Conservation (phyloP, 2,113 vertebrate genomes). For the Dissostichus mawsoni region DNA sequence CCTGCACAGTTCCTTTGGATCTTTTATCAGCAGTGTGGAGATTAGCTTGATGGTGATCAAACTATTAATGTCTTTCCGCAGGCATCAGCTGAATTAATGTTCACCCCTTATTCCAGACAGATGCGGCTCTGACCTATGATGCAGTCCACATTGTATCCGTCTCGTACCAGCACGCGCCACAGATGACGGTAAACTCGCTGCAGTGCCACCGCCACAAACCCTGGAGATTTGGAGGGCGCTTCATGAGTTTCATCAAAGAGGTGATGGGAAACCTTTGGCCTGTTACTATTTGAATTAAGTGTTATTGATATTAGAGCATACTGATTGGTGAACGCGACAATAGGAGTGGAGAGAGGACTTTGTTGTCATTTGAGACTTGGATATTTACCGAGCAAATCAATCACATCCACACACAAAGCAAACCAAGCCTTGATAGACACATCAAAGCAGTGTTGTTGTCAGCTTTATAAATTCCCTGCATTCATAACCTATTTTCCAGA, state of each 20-base stretch:
- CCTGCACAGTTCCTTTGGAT: not conserved
- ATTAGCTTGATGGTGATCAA: not conserved
- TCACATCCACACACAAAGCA: conserved; percentile 52
- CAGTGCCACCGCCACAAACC: conserved; percentile 99
- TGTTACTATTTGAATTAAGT: conserved; percentile 36
- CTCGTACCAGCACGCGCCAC: conserved; percentile 96
- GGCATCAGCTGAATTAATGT: conserved; percentile 75
- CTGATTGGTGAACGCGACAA: conserved; percentile 24
- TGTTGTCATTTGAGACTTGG: conserved; percentile 40
- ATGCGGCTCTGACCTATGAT: conserved; percentile 97
- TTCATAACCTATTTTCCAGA: conserved; percentile 74
- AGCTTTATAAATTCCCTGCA: conserved; percentile 69
- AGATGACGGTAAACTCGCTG: conserved; percentile 99
- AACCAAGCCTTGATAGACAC: conserved; percentile 60
- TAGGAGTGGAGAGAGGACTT: conserved; percentile 1
- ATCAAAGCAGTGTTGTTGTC: conserved; percentile 68
- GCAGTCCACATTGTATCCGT: conserved; percentile 98
- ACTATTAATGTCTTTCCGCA: conserved; percentile 17
- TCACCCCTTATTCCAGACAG: conserved; percentile 93
- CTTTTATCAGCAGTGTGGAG: not conserved
- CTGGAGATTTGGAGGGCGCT: conserved; percentile 96
- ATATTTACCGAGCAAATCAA: conserved; percentile 69
- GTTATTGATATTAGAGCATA: conserved; percentile 31
- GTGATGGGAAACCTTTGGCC: conserved; percentile 80
- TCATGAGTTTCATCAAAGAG: conserved; percentile 99